Evolutionary conservation across 2,888 invertebrate genomes (phyloP), one percentile per base, ranked within the genome.

Genomic region (Trichogramma dendrolimi): DNA sequence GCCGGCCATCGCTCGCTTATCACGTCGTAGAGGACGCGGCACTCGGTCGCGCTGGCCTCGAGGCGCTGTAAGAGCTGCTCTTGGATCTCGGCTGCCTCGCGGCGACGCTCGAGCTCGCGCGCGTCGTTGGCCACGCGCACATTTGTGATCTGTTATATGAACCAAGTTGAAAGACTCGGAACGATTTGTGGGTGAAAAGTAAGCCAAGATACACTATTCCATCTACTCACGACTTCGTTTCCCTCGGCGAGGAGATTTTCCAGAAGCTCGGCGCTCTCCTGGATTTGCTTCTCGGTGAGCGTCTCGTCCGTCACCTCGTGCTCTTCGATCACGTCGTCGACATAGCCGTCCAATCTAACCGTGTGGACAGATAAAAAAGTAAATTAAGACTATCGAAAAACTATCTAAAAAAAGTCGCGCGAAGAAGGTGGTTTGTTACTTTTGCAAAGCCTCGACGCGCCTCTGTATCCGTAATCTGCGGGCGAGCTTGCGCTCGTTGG

Each of bases 101-200:
- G 86, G 71, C 85, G 79, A 8, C 87, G 80, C 61, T 84, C 79
- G 1, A 85, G 77, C 76, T 92, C 91, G 0, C 91, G 83, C 38
- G 87, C 85, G 71, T 92, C 90, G 47, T 87, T 90, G 0, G 91
- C 91, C 49, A 90, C 83, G 74, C 85, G 84, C 4, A 92, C 86
- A 74, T 91, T 91, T n/a, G 88, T 71, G 5, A 81, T 75, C 80
- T 79, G 51, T n/a, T 48, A 3, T 11, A 10, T 0, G 48, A n/a
- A 39, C 4, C 14, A 8, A 27, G 57, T 5, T 4, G 14, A 43
- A 48, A 7, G 14, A 41, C 44, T 41, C 5, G 2, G 10, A 10
- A 57, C 8, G 4, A 14, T 58, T 47, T 40, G 40, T 8, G 46
- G 46, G n/a, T n/a, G 46, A 46, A 27, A 27, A 27, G 27, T 27